Evolutionary conservation across 2,113 vertebrate genomes (phyloP), one percentile per base, ranked within the genome.

Genomic region (Alligator mississippiensis): DNA sequence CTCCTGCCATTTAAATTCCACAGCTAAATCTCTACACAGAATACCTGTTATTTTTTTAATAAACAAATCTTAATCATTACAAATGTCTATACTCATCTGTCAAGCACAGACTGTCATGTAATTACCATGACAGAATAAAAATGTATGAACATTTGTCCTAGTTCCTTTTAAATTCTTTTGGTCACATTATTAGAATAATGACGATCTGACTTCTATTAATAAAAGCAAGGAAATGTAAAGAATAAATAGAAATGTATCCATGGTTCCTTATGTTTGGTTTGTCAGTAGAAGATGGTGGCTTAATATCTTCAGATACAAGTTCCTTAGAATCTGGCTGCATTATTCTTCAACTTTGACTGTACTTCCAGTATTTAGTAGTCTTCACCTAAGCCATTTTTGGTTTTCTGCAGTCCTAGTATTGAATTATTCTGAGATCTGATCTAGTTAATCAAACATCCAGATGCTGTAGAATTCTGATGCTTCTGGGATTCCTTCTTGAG

Each of bases 401-500:
- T 30, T 91, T 55, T 96, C 95, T 90, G 72, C 82, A 94, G 91
- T 68, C 88, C 90, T 82, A 24, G 66, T 91, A 80, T 90, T 96
- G 88, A 96, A 87, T 93, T 95, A 87, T 30, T 13, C 17, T 80
- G 72, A 0, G 63, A 78, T 93, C 24, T 82, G 94, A 95, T 96
- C 91, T 80, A 76, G 94, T 94, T 91, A 88, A 89, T 94, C 59
- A 13, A 64, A 59, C 77, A 85, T 87, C 80, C 93, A 94, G 92
- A 91, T 94, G 89, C 91, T 85, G 84, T 78, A 88, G 81, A 96
- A 4, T 80, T 84, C 78, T 84, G 84, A 14, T 93, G 91, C 79
- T 90, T 25, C 83, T 80, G 86, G 91, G 84, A 91, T 90, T 92
- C 91, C 93, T 90, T 87, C 90, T 90, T 82, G 92, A 80, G 95